These are phyloP conservation scores for Pararge aegeria DNA, from an alignment of 1,140 invertebrate species.

Conservation along the genomic window DNA sequence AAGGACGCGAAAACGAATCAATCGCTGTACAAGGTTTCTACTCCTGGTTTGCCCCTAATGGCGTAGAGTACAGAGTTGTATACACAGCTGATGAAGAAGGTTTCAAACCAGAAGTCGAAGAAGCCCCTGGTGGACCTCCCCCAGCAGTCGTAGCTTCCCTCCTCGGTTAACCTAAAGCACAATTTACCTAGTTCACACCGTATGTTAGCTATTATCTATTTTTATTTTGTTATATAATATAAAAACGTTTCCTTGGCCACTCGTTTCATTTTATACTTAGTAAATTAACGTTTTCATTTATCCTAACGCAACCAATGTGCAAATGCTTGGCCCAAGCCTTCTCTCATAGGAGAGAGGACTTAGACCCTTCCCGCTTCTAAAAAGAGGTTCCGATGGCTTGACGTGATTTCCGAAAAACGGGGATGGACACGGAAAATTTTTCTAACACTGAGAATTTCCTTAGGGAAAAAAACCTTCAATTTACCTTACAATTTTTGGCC, in stretches of 20 bases:
- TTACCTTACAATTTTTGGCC: too few species aligned
- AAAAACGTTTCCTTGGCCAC: not conserved
- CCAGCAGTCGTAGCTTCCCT: slow-evolving; percentile 48
- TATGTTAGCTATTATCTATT: not conserved
- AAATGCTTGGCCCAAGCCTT: too few species aligned
- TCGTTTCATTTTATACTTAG: not conserved
- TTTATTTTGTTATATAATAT: not conserved
- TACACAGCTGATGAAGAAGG: slow-evolving; percentile 89
- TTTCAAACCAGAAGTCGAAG: slow-evolving; percentile 80
- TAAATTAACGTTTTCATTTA: too few species aligned
- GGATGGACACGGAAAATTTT: too few species aligned
- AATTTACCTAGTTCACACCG: not conserved
- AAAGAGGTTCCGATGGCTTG: too few species aligned
- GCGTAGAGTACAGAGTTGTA: slow-evolving; percentile 79
- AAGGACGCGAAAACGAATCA: slow-evolving; percentile 71
- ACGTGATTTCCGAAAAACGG: too few species aligned
- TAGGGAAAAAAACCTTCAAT: too few species aligned
- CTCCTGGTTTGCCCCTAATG: slow-evolving; percentile 79
- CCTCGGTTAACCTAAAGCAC: slow-evolving; percentile 35
- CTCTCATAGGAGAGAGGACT: too few species aligned
- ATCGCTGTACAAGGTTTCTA: slow-evolving; percentile 74
- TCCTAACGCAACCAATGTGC: too few species aligned
- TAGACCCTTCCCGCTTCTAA: too few species aligned
- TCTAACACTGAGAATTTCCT: too few species aligned
- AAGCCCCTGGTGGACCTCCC: slow-evolving; percentile 82